Base-by-base conservation (phyloP, 2,888 invertebrate genomes). In the Tinea pellionella region DNA sequence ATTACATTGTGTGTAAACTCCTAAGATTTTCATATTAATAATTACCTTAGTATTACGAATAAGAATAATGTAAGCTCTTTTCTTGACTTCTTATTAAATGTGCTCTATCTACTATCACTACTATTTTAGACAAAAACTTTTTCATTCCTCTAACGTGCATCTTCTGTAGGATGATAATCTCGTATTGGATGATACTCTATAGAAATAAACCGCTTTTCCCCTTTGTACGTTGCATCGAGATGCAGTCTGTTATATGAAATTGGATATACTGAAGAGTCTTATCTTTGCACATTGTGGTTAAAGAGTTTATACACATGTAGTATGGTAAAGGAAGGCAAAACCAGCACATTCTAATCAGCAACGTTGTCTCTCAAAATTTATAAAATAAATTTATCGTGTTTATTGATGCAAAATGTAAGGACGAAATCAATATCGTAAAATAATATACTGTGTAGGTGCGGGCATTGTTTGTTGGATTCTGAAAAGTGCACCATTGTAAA, bases 211-310 rank as follows among this genome's bases (percentile, higher is more conserved):
- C 2, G 37, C 37, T 37, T 37, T 24, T 24, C 24, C 24, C 6
- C 24, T 24, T 37, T 47, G 47, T 16, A 15, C 13, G 47, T 47
- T 47, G 47, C 47, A 13, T 16, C 47, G 47, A 47, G 47, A 47
- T 47, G 47, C 47, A 47, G 47, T 47, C 47, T 47, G 47, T 47
- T 37, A 37, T 37, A 13, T 47, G 47, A 47, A 37, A 37, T 47
- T 47, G 47, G 47, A 15, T 16, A 47, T 47, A 6, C 47, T 15
- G 47, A 15, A 47, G 16, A 37, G 37, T 37, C 2, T 37, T 37
- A 6, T 47, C 47, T 47, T 47, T 47, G 15, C 47, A 47, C 47
- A 16, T 47, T 47, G 15, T 47, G 13, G 47, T 9, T 15, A n/a
- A 41, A 16, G 47, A 16, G 47, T 47, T 47, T 47, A 16, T 47